Evolutionary conservation across 1,140 invertebrate species (phyloP).

Genomic region (Hylaeus volcanicus): DNA sequence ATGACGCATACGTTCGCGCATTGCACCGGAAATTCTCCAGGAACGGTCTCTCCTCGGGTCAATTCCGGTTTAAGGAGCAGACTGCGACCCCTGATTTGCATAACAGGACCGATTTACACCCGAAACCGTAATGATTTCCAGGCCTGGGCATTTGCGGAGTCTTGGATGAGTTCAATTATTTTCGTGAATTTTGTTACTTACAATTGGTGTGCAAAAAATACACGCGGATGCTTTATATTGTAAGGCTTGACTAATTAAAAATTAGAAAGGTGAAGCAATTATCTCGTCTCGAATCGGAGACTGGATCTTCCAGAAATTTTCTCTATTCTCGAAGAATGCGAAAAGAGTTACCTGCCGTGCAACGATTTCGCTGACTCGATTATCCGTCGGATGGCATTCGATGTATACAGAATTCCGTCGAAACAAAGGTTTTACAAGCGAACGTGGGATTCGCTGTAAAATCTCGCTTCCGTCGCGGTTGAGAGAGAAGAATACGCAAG

Average conservation of each 20-base stretch:
- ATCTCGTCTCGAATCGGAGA: background rate
- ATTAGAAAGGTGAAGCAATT: too few species aligned
- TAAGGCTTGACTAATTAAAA: too few species aligned
- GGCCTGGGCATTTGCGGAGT: too few species aligned
- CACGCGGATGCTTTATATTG: too few species aligned
- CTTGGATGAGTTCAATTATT: too few species aligned
- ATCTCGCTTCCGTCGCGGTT: constrained; percentile 5
- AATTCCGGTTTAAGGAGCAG: constrained; percentile 35
- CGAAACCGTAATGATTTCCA: background rate
- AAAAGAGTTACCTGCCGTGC: too few species aligned
- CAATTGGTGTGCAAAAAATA: too few species aligned
- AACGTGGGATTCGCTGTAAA: constrained; percentile 2
- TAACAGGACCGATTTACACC: background rate
- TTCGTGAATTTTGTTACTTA: too few species aligned
- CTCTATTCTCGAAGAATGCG: too few species aligned
- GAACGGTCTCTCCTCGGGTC: constrained; percentile 5
- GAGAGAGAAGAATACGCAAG: constrained; percentile 16
- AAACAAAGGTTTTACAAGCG: background rate
- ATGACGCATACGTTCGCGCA: constrained; percentile 42
- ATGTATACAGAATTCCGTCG: background rate
- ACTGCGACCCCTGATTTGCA: constrained; percentile 1
- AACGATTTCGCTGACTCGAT: too few species aligned
- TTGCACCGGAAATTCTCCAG: constrained; percentile 33
- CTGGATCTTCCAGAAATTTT: too few species aligned
- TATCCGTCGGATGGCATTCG: background rate